These are phyloP conservation scores for honey bee (Apis mellifera) DNA, from an alignment of 1,140 invertebrate genomes.

Conservation along the genomic window Amel_HAv3.1 CM009932.2:4952001-4952500, in stretches of 20 bases:
- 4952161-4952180: conserved; percentile 48
- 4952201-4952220: not conserved
- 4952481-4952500: conserved; percentile 38
- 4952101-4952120: conserved; percentile 46
- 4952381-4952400: too few species aligned
- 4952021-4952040: conserved; percentile 69
- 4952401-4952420: too few species aligned
- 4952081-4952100: conserved; percentile 67
- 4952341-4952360: too few species aligned
- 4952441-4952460: not conserved
- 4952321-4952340: too few species aligned
- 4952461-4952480: not conserved
- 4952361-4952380: too few species aligned
- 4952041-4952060: conserved; percentile 75
- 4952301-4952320: too few species aligned
- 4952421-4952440: too few species aligned
- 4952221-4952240: not conserved
- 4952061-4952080: conserved; percentile 70
- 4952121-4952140: conserved; percentile 68
- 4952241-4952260: too few species aligned
- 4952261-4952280: too few species aligned
- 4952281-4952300: too few species aligned
- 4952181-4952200: conserved; percentile 5
- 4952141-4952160: conserved; percentile 62
- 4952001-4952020: conserved; percentile 51